A percentile compares a stretch with the other conserved stretches of the same genome.
Evolutionary conservation across 2,113 vertebrate genomes (phyloP).

Genomic region (Tupaia tana): DNA sequence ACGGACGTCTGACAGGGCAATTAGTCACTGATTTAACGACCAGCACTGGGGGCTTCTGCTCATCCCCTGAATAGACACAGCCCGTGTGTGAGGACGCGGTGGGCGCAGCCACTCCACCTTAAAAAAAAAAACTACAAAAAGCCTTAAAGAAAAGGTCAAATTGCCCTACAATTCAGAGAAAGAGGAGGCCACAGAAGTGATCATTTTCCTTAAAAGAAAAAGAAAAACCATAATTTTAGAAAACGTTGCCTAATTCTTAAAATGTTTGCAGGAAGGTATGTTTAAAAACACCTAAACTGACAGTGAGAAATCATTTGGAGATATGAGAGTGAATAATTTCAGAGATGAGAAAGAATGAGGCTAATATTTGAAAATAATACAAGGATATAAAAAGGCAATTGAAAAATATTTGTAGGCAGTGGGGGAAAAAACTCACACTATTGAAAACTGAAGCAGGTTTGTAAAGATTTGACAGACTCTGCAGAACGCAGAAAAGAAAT

Average conservation of each 20-base stretch:
- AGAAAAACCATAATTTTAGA: neutral
- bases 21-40: neutral
- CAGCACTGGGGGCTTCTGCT: accelerated
- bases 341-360: neutral
- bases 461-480: neutral
- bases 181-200: neutral
- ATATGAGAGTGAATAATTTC: neutral
- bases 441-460: neutral
- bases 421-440: neutral
- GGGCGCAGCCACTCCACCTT: neutral
- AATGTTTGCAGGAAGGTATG: neutral
- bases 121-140: constrained; percentile 12
- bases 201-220: neutral
- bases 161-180: neutral
- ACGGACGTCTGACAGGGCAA: neutral
- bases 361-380: neutral
- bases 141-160: neutral
- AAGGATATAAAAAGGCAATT: neutral
- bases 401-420: neutral
- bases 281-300: neutral
- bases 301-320: neutral
- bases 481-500: neutral
- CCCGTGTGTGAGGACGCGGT: neutral
- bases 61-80: neutral
- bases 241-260: neutral